A percentile compares a stretch with the other conserved stretches of the same genome.
These are phyloP conservation scores for Nemapogon koenigi DNA, from an alignment of 2,888 invertebrate species.

Conservation along the genomic window DNA sequence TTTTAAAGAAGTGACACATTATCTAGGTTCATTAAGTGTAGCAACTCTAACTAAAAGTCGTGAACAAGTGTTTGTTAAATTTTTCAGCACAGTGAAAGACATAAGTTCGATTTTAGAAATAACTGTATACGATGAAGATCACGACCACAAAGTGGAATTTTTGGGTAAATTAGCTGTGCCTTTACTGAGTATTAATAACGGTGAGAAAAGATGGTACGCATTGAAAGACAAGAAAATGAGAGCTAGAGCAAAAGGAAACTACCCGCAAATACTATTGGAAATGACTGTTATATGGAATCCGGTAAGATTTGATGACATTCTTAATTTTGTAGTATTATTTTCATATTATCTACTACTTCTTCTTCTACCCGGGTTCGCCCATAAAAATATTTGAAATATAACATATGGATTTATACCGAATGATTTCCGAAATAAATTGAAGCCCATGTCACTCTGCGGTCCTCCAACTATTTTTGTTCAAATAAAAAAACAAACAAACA, in stretches of 20 bases:
- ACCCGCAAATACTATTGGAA: constrained; percentile 88
- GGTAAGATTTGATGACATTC: constrained; percentile 53
- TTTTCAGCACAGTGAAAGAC: constrained; percentile 87
- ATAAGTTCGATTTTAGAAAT: constrained; percentile 93
- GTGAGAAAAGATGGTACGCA: constrained; percentile 94
- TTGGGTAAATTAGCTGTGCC: constrained; percentile 92
- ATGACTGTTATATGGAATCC: constrained; percentile 93
- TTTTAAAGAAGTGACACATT: too few species aligned
- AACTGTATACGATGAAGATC: constrained; percentile 97
- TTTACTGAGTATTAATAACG: constrained; percentile 82
- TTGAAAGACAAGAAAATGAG: constrained; percentile 95
- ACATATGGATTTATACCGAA: too few species aligned
- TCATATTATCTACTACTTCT: too few species aligned
- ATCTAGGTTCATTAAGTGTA: too few species aligned
- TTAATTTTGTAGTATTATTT: too few species aligned
- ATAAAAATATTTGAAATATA: too few species aligned
- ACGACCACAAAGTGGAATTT: constrained; percentile 98
- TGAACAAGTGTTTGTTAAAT: neutral
- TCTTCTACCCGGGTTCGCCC: too few species aligned
- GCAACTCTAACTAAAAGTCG: too few species aligned
- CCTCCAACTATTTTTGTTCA: too few species aligned
- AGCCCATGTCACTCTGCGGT: too few species aligned
- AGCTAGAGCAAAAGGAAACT: constrained; percentile 88
- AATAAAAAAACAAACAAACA: too few species aligned
- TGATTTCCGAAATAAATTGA: too few species aligned